phyloP scores from a whole-genome alignment of 2,797 vertebrate genomes.

The Taenioides sp. region DNA sequence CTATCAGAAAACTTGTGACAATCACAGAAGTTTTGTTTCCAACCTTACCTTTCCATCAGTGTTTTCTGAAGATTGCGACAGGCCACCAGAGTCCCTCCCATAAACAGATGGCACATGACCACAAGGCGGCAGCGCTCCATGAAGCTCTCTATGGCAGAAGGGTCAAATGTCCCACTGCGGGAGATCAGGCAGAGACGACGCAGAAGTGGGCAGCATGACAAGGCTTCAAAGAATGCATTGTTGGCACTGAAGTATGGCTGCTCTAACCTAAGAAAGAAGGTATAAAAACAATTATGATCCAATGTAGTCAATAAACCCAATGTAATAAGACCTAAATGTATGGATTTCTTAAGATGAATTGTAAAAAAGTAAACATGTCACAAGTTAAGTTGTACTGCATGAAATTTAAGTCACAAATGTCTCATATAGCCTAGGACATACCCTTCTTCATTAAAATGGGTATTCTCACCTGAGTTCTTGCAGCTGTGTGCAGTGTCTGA shows the following conservation, averaged over 20 bases:
- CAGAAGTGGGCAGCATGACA: slow-evolving; percentile 86
- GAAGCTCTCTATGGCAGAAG: slow-evolving; percentile 83
- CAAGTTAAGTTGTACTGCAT: too few relatives aligned
- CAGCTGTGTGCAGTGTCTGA: slow-evolving; percentile 83
- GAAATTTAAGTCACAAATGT: too few relatives aligned
- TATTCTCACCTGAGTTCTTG: slow-evolving; percentile 70
- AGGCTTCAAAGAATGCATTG: slow-evolving; percentile 87
- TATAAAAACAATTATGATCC: background rate
- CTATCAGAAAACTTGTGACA: background rate
- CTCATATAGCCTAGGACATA: background rate
- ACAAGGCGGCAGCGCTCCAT: slow-evolving; percentile 84
- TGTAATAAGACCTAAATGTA: background rate
- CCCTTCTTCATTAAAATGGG: background rate
- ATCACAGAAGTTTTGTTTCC: background rate
- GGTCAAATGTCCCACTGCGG: slow-evolving; percentile 90
- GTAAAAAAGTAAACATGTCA: too few relatives aligned
- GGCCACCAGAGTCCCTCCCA: slow-evolving; percentile 86
- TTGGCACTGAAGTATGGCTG: slow-evolving; percentile 93
- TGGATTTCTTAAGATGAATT: too few relatives aligned
- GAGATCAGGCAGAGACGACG: slow-evolving; percentile 92
- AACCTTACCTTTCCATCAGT: slow-evolving; percentile 85
- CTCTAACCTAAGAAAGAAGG: slow-evolving; percentile 82
- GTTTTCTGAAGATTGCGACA: slow-evolving; percentile 90
- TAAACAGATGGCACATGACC: slow-evolving; percentile 94
- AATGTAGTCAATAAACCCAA: background rate